Percentiles rank a stretch among this genome's conserved stretches.
Conservation (phyloP, 2,113 vertebrate species). For the Vimba vimba region DNA sequence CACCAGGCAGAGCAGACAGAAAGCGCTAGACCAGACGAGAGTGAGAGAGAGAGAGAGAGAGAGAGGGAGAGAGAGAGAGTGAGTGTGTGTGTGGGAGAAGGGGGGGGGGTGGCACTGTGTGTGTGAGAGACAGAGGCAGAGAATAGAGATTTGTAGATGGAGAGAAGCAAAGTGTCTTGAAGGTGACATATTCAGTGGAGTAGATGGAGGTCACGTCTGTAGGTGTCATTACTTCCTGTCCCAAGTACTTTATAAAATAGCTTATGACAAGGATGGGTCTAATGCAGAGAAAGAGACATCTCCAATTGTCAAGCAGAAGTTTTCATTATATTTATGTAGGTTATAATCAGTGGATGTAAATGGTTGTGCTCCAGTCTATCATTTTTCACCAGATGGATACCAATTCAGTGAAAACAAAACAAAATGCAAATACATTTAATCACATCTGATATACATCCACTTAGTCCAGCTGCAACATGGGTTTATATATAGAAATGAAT, state of each 20-base stretch:
- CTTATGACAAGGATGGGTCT: background rate
- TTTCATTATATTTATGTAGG: background rate
- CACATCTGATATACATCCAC: background rate
- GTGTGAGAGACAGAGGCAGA: background rate
- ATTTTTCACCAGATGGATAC: background rate
- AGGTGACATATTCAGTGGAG: background rate
- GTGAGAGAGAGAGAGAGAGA: background rate
- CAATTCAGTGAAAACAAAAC: background rate
- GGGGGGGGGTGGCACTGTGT: background rate
- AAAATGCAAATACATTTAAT: background rate
- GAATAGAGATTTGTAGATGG: constrained; percentile 15
- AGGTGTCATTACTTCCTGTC: constrained; percentile 24
- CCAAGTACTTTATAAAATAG: background rate
- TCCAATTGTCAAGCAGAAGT: background rate
- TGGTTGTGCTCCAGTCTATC: background rate
- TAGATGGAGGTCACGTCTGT: background rate
- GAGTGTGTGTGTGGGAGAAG: background rate
- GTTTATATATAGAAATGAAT: background rate
- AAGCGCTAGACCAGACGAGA: constrained; percentile 30
- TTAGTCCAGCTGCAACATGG: background rate
- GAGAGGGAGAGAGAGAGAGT: background rate
- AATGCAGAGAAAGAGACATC: background rate
- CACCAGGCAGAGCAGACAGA: constrained; percentile 45
- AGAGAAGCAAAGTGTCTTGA: constrained; percentile 13
- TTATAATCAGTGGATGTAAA: background rate